Evolutionary conservation across 2,797 vertebrate species (phyloP), one percentile per base, ranked within the genome.

Genomic region (Cossypha polioptera): DNA sequence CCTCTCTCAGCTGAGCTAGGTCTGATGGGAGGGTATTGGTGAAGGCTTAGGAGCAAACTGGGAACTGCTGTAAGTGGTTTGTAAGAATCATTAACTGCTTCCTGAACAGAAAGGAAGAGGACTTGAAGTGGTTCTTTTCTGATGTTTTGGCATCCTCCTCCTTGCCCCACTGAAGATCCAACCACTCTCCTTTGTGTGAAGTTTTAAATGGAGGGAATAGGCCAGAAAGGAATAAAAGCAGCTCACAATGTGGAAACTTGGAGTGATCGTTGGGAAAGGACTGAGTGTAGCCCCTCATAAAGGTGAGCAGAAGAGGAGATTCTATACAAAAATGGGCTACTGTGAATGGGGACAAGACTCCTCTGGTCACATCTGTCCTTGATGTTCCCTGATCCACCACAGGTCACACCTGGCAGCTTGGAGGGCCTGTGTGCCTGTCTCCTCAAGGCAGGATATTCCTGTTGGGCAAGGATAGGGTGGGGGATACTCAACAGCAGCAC

Each of bases 401-500:
- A 33, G 42, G 29, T 48, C 29, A 33, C 36, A 16, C 1, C 22
- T 76, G 63, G 63, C 35, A 42, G n/a, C 36, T 31, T 31, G 16
- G 38, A 76, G 45, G 38, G 35, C 35, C 42, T 53, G 65, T 2
- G 3, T 58, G 26, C 36, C 12, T 8, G 10, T 31, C 36, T 31
- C 48, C 33, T 66, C 1, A 4, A 40, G 51, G 55, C 61, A 57
- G 54, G 29, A 31, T 29, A 21, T 58, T 45, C 21, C 62, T 50
- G n/a, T n/a, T 7, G 5, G 21, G n/a, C 1, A 2, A 38, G 51
- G 35, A 26, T 7, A 8, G 26, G 33, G 14, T 38, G 16, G 18
- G 48, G 21, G 13, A 48, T 35, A 19, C 63, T 40, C 71, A 28
- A 5, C 4, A 47, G 25, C 67, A 88, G 51, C 72, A 18, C 19